Conservation (phyloP, 1,140 invertebrate species). For the Pseudoatta argentina region DNA sequence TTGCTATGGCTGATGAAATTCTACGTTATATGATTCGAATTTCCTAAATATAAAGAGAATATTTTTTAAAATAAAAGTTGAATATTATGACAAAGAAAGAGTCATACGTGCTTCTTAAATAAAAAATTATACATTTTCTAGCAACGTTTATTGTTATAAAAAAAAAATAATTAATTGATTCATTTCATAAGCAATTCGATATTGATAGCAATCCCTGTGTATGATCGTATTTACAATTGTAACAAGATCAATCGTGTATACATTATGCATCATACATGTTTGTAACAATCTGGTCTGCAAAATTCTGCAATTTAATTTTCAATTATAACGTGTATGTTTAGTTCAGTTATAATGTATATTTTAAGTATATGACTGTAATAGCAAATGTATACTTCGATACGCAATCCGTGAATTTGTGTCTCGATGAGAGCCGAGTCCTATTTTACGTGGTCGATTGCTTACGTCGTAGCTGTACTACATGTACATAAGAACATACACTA, state of each 20-base stretch:
- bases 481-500: not conserved
- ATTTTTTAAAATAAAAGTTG: not conserved
- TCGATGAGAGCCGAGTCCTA: slow-evolving; percentile 56
- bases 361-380: not conserved
- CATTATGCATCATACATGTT: not conserved
- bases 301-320: slow-evolving; percentile 34
- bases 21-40: slow-evolving; percentile 1
- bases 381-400: slow-evolving; percentile 32
- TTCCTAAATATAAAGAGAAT: not conserved
- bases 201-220: not conserved
- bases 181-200: not conserved
- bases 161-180: slow-evolving; percentile 4
- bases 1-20: not conserved
- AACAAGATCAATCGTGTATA: not conserved
- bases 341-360: not conserved
- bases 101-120: not conserved
- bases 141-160: not conserved
- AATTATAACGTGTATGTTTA: not conserved
- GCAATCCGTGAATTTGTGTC: slow-evolving; percentile 57
- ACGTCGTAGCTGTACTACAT: slow-evolving; percentile 39
- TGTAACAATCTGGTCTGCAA: not conserved
- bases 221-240: not conserved
- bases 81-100: not conserved
- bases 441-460: slow-evolving; percentile 61
- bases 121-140: not conserved